Percentiles rank a stretch among this genome's conserved stretches.
Evolutionary conservation across 2,888 invertebrate species (phyloP).

Genomic region (Harmothoe impar): DNA sequence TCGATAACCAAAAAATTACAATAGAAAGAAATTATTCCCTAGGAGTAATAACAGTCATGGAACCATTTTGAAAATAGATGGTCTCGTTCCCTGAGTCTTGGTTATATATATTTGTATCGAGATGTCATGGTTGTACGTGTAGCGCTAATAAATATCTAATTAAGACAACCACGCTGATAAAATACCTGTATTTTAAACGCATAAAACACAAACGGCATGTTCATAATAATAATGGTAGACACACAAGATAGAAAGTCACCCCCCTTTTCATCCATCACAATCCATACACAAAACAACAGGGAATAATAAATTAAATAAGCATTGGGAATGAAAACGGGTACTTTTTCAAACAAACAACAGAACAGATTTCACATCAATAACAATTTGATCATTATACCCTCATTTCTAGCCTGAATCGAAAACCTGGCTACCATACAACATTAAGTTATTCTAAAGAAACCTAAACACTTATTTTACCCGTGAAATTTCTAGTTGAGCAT

Average conservation of each 20-base stretch:
- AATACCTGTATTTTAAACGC: too few species aligned
- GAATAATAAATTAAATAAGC: background rate
- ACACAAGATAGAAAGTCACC: too few species aligned
- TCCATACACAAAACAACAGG: too few species aligned
- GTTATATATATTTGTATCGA: background rate
- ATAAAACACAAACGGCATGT: too few species aligned
- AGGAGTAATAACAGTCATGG: background rate
- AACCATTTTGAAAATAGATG: background rate
- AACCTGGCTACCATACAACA: background rate
- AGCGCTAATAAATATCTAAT: background rate
- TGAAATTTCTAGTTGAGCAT: background rate
- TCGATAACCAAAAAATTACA: background rate
- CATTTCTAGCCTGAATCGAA: background rate
- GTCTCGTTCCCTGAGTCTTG: background rate
- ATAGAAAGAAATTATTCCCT: background rate
- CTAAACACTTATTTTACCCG: slow-evolving; percentile 17
- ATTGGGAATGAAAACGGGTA: background rate
- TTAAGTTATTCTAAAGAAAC: background rate
- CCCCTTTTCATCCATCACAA: too few species aligned
- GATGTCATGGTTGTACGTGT: background rate
- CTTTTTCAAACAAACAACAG: background rate
- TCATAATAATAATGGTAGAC: too few species aligned
- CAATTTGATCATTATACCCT: background rate
- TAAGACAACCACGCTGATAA: too few species aligned
- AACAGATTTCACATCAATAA: background rate